These are phyloP conservation scores for Agelas oroides DNA, from an alignment of 37 sponge, comb jelly and placozoan species.

Conservation along the genomic window DNA sequence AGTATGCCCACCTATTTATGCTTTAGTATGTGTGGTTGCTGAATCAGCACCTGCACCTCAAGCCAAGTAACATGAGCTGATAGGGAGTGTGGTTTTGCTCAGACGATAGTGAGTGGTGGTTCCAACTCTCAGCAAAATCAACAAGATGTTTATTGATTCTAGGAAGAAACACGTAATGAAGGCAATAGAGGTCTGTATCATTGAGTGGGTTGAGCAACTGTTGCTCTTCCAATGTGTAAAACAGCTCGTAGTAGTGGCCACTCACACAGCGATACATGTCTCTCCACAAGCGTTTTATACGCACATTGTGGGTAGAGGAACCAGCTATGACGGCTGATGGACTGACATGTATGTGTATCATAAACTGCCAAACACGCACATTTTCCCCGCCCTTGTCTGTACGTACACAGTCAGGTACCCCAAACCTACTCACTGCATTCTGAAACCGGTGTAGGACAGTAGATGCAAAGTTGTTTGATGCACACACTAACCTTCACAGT, in stretches of 20 bases:
- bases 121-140: slow-evolving; percentile 40
- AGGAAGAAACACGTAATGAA: slow-evolving; percentile 54
- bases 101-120: slow-evolving; percentile 42
- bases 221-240: slow-evolving; percentile 33
- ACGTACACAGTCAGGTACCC: slow-evolving; percentile 38
- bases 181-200: slow-evolving; percentile 45
- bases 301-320: slow-evolving; percentile 50
- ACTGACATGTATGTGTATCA: slow-evolving; percentile 11
- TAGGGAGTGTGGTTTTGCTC: slow-evolving; percentile 34
- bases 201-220: slow-evolving; percentile 16
- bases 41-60: too few relatives aligned
- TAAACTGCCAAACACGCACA: slow-evolving; percentile 45
- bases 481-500: too few relatives aligned
- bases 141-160: slow-evolving; percentile 28
- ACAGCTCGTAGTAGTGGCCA: slow-evolving; percentile 3
- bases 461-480: slow-evolving; percentile 35
- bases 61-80: slow-evolving; percentile 11
- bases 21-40: too few relatives aligned
- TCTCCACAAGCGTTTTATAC: slow-evolving; percentile 60
- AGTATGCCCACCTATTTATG: too few relatives aligned
- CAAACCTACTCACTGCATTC: slow-evolving; percentile 18
- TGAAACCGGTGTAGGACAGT: slow-evolving; percentile 31
- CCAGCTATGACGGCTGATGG: background rate
- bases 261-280: slow-evolving; percentile 40
- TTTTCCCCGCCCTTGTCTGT: slow-evolving; percentile 55